Evolutionary conservation across 1,140 invertebrate genomes (phyloP), one percentile per base, ranked within the genome.

Genomic region (Tenebrio molitor): DNA sequence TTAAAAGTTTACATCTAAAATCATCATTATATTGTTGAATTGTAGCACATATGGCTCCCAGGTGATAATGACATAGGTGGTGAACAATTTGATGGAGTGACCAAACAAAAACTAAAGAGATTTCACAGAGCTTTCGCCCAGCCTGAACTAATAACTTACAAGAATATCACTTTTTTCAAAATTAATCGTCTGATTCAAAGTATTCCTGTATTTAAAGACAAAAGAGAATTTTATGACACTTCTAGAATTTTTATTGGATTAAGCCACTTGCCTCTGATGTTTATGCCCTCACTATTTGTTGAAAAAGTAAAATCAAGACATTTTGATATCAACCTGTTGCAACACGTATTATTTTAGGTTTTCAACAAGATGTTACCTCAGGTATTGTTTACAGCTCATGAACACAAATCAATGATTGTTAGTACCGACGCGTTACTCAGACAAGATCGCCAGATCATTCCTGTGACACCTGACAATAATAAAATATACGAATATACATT

Each of bases 21-120:
- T 65, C 33, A 41, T 41, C 2, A 64, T 65, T 34, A 15, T 34
- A 34, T 44, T 46, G n/a, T n/a, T n/a, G n/a, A n/a, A n/a, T 69
- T 69, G 8, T 80, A 94, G 94, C 90, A 90, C 83, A 88, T 97
- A 67, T 96, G 92, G 85, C 83, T 97, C 71, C 94, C 95, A 33
- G 96, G 96, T 14, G 96, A 98, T 82, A 98, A 98, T 86, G 96
- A 98, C 81, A 95, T 98, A 76, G 96, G 96, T 16, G 96, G 96
- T 17, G 96, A 98, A 84, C 90, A 77, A 16, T 74, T 88, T 78
- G 93, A 96, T 82, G 84, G 86, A 69, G 89, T 96, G 34, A 91
- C 89, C 36, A 78, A 84, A 23, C 85, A 89, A 41, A 95, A 95
- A 84, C 82, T 94, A 15, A 84, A 88, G 21, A 88, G 93, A 81